phyloP scores from a whole-genome alignment of 2,797 vertebrate genomes.

The Coendou prehensilis region DNA sequence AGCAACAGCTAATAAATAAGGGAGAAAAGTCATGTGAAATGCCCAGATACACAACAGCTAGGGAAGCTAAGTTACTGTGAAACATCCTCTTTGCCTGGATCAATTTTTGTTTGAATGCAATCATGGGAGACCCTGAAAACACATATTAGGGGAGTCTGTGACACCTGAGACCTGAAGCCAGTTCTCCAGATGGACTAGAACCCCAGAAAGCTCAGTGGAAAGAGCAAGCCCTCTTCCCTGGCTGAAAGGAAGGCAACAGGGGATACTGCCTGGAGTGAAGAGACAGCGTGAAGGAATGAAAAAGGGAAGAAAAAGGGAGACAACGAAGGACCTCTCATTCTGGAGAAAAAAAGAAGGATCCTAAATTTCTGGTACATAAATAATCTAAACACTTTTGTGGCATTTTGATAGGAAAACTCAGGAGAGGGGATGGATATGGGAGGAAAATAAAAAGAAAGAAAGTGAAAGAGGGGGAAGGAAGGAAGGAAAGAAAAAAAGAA shows the following conservation, averaged over 20 bases:
- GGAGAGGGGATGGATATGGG: background rate
- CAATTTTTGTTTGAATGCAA: background rate
- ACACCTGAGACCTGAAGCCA: background rate
- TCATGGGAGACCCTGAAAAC: background rate
- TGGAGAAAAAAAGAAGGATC: background rate
- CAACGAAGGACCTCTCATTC: background rate
- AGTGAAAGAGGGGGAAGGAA: background rate
- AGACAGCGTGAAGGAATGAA: too few relatives aligned
- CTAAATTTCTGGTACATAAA: background rate
- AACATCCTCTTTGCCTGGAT: background rate
- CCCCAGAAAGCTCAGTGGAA: background rate
- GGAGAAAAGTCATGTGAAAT: background rate
- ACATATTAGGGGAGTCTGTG: background rate
- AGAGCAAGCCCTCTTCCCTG: background rate
- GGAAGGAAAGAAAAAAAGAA: background rate
- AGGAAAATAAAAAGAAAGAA: background rate
- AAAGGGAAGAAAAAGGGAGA: background rate
- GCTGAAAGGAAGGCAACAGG: background rate
- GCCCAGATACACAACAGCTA: background rate
- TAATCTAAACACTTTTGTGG: background rate
- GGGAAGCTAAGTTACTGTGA: background rate
- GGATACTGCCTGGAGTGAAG: background rate
- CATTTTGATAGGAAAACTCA: conserved; percentile 1
- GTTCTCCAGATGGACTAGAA: background rate
- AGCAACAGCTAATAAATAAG: background rate